Evolutionary conservation across 2,113 vertebrate species (phyloP).

Genomic region (Callipepla squamata): DNA sequence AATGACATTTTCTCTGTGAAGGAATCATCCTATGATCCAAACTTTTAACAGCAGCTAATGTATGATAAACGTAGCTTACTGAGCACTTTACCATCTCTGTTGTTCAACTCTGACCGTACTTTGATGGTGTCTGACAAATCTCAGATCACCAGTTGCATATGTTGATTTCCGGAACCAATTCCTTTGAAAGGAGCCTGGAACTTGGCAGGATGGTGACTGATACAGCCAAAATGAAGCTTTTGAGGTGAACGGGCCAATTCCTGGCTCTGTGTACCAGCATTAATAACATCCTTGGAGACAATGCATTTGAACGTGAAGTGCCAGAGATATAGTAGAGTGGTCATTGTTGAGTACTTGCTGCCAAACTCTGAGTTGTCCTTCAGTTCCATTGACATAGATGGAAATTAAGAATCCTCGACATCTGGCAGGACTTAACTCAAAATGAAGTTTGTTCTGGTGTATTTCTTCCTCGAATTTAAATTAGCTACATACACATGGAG

Average conservation of each 20-base stretch:
- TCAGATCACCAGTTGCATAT: neutral
- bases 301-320: neutral
- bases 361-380: neutral
- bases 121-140: neutral
- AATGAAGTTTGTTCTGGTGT: neutral
- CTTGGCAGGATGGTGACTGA: neutral
- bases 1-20: neutral
- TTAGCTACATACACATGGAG: neutral
- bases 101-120: neutral
- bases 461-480: neutral
- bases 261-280: neutral
- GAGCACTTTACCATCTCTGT: neutral
- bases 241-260: neutral
- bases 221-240: neutral
- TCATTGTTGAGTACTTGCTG: neutral
- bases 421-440: neutral
- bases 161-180: neutral
- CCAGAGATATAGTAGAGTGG: neutral
- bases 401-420: neutral
- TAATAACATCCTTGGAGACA: conserved; percentile 4
- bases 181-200: neutral
- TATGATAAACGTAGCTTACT: neutral
- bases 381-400: neutral
- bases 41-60: neutral
- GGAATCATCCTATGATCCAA: neutral